Evolutionary conservation across 2,113 vertebrate species (phyloP).

Genomic region (Nyctereutes procyonoides): DNA sequence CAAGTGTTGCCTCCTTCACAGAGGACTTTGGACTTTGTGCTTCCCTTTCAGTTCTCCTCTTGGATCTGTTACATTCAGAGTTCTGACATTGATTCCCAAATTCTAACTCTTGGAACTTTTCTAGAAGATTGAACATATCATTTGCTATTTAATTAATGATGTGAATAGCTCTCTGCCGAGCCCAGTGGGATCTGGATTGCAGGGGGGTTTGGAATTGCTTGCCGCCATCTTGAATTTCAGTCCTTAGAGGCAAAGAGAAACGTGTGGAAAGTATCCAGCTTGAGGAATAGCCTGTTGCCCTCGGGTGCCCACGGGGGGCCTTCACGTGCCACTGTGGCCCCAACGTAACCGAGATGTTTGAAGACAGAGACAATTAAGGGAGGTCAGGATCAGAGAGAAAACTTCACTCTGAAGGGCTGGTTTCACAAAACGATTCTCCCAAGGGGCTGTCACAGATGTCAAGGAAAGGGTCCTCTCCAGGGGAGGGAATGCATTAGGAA

Average conservation of each 20-base stretch:
- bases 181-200: fast-evolving
- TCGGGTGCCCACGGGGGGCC: neutral
- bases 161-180: neutral
- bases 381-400: neutral
- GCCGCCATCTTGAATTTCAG: too few relatives aligned
- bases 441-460: neutral
- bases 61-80: neutral
- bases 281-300: neutral
- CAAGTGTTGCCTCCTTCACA: neutral
- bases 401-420: neutral
- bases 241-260: neutral
- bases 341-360: neutral
- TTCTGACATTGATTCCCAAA: fast-evolving
- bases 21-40: fast-evolving
- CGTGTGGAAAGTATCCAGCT: neutral
- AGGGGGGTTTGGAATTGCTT: neutral
- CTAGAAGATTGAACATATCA: neutral
- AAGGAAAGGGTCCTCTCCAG: neutral
- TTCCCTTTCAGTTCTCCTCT: neutral
- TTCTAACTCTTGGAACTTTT: neutral
- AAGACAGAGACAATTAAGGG: neutral
- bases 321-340: neutral
- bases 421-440: neutral
- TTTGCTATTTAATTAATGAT: neutral
- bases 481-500: neutral